phyloP scores from a whole-genome alignment of 2,888 invertebrate species.

The Eristalis pertinax region DNA sequence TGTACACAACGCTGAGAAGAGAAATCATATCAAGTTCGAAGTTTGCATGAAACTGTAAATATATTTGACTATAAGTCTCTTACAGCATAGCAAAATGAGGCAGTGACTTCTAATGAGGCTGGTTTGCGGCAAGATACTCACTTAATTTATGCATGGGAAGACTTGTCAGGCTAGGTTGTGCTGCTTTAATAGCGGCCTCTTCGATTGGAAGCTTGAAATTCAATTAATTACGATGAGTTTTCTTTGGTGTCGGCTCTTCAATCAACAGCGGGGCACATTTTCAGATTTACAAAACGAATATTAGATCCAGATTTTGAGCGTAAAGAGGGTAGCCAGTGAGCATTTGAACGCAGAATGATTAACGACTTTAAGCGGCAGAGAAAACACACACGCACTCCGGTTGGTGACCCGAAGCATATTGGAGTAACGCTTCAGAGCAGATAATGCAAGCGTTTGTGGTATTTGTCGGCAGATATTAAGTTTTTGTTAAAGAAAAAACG shows the following conservation, averaged over 20 bases:
- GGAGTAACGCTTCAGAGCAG: neutral
- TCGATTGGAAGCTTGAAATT: neutral
- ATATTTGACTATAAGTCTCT: neutral
- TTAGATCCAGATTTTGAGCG: neutral
- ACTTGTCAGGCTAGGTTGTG: neutral
- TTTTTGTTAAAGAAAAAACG: neutral
- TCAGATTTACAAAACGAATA: neutral
- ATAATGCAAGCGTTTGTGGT: neutral
- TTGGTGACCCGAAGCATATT: neutral
- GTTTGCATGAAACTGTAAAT: neutral
- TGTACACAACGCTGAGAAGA: neutral
- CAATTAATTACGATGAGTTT: neutral
- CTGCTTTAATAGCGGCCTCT: too few species aligned
- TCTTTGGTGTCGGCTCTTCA: neutral
- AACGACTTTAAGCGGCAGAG: neutral
- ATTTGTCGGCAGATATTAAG: neutral
- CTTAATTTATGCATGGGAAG: neutral
- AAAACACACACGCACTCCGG: neutral
- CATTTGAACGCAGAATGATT: neutral
- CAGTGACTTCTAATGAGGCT: neutral
- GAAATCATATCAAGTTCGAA: conserved; percentile 1
- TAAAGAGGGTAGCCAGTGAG: neutral
- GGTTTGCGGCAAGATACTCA: neutral
- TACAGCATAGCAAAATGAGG: neutral
- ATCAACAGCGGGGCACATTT: neutral